Evolutionary conservation across 2,888 invertebrate genomes (phyloP).

Genomic region (Fragum sueziense): DNA sequence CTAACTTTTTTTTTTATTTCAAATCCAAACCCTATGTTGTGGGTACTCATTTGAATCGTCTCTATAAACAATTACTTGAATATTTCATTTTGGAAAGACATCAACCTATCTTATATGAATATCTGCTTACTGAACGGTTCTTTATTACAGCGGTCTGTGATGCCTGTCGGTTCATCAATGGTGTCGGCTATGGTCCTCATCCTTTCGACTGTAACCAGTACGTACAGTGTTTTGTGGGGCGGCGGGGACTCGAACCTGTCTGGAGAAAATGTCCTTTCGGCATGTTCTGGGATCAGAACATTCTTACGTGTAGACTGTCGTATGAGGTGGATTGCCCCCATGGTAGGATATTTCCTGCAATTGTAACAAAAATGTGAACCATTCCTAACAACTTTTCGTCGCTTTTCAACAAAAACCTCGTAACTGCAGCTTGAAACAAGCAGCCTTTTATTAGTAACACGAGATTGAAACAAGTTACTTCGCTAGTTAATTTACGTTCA

Average conservation of each 20-base stretch:
- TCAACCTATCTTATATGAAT: no score
- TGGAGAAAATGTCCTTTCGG: conserved; percentile 65
- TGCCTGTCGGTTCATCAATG: conserved; percentile 55
- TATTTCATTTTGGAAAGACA: no score
- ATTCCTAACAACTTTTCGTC: neutral
- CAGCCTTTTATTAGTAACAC: no score
- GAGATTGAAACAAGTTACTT: no score
- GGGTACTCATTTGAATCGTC: no score
- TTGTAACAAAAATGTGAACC: neutral
- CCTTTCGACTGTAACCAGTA: conserved; percentile 69
- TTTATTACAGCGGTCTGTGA: conserved; percentile 60
- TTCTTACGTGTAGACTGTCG: conserved; percentile 57
- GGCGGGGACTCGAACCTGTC: conserved; percentile 53
- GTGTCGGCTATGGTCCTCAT: conserved; percentile 63
- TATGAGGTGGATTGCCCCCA: conserved; percentile 53
- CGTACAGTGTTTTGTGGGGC: conserved; percentile 66
- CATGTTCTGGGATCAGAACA: conserved; percentile 65
- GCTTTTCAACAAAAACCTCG: no score
- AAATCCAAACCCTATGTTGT: no score
- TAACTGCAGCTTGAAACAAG: no score
- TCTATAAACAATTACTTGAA: no score
- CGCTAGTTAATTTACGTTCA: no score
- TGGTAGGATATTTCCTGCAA: conserved; percentile 39
- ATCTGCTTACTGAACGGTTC: no score
- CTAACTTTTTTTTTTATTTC: no score